phyloP scores from a whole-genome alignment of 2,113 vertebrate genomes.

The Heteronetta atricapilla region DNA sequence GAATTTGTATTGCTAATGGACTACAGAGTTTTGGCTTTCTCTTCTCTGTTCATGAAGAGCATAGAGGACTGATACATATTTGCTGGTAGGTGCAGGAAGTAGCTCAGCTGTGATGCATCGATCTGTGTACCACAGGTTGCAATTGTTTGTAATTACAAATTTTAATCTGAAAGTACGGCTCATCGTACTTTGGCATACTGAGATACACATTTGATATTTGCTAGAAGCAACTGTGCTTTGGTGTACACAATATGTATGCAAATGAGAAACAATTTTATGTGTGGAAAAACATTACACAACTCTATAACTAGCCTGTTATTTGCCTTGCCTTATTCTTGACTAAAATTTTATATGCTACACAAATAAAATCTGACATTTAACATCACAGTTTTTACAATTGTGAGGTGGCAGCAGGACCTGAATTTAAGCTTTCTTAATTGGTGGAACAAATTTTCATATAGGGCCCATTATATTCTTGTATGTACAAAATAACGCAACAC shows the following conservation, averaged over 20 bases:
- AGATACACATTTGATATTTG: not conserved
- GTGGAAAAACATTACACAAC: not conserved
- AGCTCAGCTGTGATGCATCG: not conserved
- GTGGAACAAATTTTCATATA: not conserved
- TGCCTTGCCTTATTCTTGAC: not conserved
- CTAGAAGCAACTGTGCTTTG: not conserved
- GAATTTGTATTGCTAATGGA: conserved; percentile 31
- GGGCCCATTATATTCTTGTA: not conserved
- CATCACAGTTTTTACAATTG: not conserved
- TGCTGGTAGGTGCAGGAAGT: not conserved
- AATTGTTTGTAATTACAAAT: not conserved
- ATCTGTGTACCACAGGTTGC: not conserved
- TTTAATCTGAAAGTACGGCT: not conserved
- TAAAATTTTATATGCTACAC: not conserved
- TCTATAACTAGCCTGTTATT: not conserved
- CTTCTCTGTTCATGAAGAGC: not conserved
- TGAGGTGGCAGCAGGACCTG: not conserved
- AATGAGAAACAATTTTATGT: not conserved
- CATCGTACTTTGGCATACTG: not conserved
- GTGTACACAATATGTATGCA: not conserved
- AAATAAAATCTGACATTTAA: not conserved
- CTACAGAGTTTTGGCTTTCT: not conserved
- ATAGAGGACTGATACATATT: not conserved
- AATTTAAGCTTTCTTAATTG: not conserved
- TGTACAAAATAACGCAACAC: rapidly evolving